phyloP scores from a whole-genome alignment of 2,797 vertebrate species.

The Manis pentadactyla region DNA sequence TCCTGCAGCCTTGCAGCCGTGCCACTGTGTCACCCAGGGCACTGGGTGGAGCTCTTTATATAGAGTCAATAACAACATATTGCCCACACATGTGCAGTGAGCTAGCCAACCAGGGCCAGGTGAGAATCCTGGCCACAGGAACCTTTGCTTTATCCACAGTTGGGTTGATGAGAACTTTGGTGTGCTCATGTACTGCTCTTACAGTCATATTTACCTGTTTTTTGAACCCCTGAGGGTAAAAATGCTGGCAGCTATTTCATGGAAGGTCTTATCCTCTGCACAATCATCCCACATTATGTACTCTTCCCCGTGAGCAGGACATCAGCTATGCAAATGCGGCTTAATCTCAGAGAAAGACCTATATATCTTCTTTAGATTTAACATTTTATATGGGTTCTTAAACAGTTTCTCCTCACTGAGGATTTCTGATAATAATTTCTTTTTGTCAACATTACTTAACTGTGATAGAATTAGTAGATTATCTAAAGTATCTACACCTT shows the following conservation, averaged over 20 bases:
- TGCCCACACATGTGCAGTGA: too few relatives aligned
- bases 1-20: too few relatives aligned
- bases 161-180: neutral
- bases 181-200: neutral
- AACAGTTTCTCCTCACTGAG: neutral
- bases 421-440: neutral
- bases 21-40: too few relatives aligned
- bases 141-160: too few relatives aligned
- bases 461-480: neutral
- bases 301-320: neutral
- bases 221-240: neutral
- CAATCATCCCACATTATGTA: neutral
- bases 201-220: neutral
- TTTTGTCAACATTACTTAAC: neutral
- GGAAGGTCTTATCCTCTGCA: neutral
- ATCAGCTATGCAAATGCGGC: neutral
- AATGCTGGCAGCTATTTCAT: neutral
- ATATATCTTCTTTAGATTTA: neutral
- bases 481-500: neutral
- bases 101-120: too few relatives aligned
- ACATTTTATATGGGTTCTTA: neutral
- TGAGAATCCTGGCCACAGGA: too few relatives aligned
- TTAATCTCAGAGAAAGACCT: neutral
- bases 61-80: too few relatives aligned
- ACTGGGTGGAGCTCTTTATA: too few relatives aligned